A percentile compares a stretch with the other conserved stretches of the same genome.
Conservation (phyloP, 1,140 invertebrate species). For the Diabrotica virgifera region DNA sequence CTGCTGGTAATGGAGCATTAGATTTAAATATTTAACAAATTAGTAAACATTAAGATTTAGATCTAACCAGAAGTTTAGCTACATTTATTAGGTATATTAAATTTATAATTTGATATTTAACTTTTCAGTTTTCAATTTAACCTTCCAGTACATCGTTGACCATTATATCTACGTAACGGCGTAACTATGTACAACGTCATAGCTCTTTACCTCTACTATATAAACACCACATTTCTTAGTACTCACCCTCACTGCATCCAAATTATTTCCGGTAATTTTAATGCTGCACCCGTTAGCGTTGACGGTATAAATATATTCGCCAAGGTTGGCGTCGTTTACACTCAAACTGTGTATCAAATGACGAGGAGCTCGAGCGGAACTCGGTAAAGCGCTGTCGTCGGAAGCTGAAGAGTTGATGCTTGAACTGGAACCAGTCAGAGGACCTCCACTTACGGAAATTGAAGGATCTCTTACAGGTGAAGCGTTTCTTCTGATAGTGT, state of each 20-base stretch:
- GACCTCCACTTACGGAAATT: constrained; percentile 50
- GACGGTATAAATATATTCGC: constrained; percentile 84
- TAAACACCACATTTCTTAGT: background rate
- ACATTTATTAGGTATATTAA: no score
- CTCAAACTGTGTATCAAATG: constrained; percentile 74
- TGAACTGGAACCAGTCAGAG: constrained; percentile 62
- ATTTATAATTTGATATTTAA: no score
- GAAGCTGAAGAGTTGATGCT: constrained; percentile 72
- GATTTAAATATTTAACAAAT: no score
- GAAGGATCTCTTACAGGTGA: constrained; percentile 72
- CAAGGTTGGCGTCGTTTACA: constrained; percentile 77
- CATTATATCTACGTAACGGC: no score
- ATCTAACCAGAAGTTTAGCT: no score
- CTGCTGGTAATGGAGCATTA: no score
- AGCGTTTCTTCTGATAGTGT: constrained; percentile 87
- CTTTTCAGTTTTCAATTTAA: no score
- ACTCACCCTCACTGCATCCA: constrained; percentile 77
- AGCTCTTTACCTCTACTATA: no score
- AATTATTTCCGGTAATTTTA: constrained; percentile 79
- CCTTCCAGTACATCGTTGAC: no score
- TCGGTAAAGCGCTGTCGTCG: constrained; percentile 59
- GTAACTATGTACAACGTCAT: no score
- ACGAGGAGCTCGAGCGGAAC: constrained; percentile 48
- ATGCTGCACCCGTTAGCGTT: constrained; percentile 74
- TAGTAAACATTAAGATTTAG: no score